phyloP scores from a whole-genome alignment of 2,888 invertebrate species.

The Pollenia griseotomentosa region DNA sequence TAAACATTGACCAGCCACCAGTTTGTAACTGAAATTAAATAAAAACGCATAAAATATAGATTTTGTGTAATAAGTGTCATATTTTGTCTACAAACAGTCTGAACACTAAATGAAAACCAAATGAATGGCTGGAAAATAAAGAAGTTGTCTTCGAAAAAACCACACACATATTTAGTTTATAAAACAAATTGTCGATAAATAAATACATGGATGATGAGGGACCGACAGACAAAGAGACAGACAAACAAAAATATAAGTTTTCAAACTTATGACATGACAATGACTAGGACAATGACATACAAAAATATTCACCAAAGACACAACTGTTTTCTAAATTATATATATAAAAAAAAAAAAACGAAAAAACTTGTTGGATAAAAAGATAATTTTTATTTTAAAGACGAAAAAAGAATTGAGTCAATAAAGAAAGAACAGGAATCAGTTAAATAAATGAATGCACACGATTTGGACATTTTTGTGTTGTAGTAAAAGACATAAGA shows the following conservation, averaged over 20 bases:
- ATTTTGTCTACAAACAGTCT: slow-evolving; percentile 73
- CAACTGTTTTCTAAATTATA: slow-evolving; percentile 15
- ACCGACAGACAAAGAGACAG: background rate
- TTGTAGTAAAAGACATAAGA: slow-evolving; percentile 1
- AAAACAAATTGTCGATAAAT: slow-evolving; percentile 68
- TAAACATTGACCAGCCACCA: slow-evolving; percentile 54
- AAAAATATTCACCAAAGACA: slow-evolving; percentile 34
- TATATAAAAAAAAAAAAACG: background rate
- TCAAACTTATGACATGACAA: slow-evolving; percentile 64
- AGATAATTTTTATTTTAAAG: slow-evolving; percentile 31
- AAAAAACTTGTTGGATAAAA: slow-evolving; percentile 52
- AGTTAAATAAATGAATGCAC: slow-evolving; percentile 58
- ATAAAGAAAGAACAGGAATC: slow-evolving; percentile 30
- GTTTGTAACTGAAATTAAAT: slow-evolving; percentile 31
- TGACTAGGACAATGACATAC: slow-evolving; percentile 63
- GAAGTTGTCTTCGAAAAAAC: slow-evolving; percentile 39
- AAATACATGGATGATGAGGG: slow-evolving; percentile 9
- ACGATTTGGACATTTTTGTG: slow-evolving; percentile 39
- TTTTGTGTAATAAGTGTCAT: slow-evolving; percentile 70
- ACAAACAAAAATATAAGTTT: slow-evolving; percentile 56
- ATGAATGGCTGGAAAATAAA: slow-evolving; percentile 27
- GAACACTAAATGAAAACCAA: slow-evolving; percentile 18
- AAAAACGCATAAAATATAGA: slow-evolving; percentile 59
- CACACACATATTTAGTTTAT: slow-evolving; percentile 47
- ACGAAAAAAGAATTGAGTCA: background rate